Conservation (phyloP, 1,140 invertebrate genomes). For the Rhopalosiphum maidis region DNA sequence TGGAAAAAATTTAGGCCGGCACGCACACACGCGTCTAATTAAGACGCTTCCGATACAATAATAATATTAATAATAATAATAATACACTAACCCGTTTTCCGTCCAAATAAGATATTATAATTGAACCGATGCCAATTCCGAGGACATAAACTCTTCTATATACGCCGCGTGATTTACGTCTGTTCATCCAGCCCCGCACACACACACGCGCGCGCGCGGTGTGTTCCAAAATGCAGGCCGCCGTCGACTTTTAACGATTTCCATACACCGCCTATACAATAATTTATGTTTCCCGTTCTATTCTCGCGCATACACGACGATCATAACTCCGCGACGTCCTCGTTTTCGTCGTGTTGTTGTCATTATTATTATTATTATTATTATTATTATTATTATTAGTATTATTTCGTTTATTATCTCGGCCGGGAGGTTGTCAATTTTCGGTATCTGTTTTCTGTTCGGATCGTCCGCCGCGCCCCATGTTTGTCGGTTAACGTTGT, state of each 20-base stretch:
- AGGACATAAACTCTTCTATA: neutral
- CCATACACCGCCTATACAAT: conserved; percentile 36
- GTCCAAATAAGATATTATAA: conserved; percentile 39
- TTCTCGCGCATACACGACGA: conserved; percentile 17
- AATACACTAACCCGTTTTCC: conserved; percentile 27
- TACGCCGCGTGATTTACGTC: conserved; percentile 28
- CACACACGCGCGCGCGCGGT: neutral
- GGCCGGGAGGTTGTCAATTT: neutral
- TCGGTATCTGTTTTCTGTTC: neutral
- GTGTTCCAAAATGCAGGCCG: conserved; percentile 15
- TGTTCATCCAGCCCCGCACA: neutral
- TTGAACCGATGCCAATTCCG: conserved; percentile 46
- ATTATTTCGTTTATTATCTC: neutral
- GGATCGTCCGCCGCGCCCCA: no score
- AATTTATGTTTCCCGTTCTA: conserved; percentile 58
- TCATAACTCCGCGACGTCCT: conserved; percentile 20
- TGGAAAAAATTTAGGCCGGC: neutral
- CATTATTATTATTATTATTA: neutral
- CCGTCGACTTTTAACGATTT: conserved; percentile 47
- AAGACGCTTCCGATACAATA: conserved; percentile 34
- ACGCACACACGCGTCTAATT: conserved; percentile 21
- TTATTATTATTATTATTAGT: neutral
- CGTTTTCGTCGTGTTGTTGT: neutral
- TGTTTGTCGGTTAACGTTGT: neutral
- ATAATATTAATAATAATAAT: conserved; percentile 18